Evolutionary conservation across 2,797 vertebrate genomes (phyloP).

Genomic region (Pangasius macronema): DNA sequence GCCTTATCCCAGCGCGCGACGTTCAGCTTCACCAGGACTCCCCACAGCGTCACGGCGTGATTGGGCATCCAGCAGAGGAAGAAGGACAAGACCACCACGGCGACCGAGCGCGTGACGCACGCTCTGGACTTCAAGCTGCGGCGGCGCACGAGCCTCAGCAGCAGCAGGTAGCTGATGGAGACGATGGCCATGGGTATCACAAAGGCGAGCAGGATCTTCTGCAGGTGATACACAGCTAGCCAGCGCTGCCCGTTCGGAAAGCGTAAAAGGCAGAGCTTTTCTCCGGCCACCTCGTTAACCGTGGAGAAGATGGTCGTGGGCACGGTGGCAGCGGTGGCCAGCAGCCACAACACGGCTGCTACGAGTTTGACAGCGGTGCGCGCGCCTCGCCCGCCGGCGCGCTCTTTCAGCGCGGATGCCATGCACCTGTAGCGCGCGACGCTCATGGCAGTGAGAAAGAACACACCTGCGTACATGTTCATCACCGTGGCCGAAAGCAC

Average conservation of each 20-base stretch:
- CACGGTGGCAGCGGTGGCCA: constrained; percentile 72
- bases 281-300: constrained; percentile 72
- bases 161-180: constrained; percentile 73
- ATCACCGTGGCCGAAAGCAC: constrained; percentile 66
- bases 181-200: constrained; percentile 75
- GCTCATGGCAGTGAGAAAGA: constrained; percentile 68
- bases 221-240: constrained; percentile 79
- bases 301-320: constrained; percentile 76
- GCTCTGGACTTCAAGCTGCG: constrained; percentile 72
- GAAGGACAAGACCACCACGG: constrained; percentile 73
- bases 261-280: constrained; percentile 74
- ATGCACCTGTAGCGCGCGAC: constrained; percentile 66
- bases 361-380: constrained; percentile 57
- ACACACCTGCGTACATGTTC: constrained; percentile 71
- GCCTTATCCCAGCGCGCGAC: constrained; percentile 71
- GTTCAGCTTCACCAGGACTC: constrained; percentile 79
- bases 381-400: constrained; percentile 55
- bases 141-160: constrained; percentile 69
- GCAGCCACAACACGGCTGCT: constrained; percentile 68
- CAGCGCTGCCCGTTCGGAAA: constrained; percentile 76
- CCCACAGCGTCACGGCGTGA: constrained; percentile 77
- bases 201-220: constrained; percentile 77
- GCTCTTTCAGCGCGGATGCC: constrained; percentile 60
- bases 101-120: constrained; percentile 73
- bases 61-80: constrained; percentile 79